A percentile compares a stretch with the other conserved stretches of the same genome.
phyloP scores from a whole-genome alignment of 2,113 vertebrate genomes.

The Willisornis vidua region DNA sequence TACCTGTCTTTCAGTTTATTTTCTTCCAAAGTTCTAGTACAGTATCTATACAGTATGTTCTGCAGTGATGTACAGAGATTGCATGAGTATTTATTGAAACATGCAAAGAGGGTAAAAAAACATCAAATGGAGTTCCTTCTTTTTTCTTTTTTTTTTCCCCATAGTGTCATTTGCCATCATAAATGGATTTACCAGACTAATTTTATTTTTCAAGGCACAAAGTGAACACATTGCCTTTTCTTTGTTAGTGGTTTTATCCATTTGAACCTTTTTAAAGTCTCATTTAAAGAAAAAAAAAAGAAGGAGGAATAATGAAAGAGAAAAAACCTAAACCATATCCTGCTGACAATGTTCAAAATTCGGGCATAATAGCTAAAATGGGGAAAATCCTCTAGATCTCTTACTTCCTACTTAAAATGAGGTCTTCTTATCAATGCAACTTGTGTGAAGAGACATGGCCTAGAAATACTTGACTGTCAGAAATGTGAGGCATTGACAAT shows the following conservation, averaged over 20 bases:
- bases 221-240: not conserved
- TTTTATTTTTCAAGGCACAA: not conserved
- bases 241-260: not conserved
- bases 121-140: not conserved
- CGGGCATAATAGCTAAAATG: not conserved
- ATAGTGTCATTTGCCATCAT: not conserved
- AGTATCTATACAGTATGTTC: not conserved
- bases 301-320: not conserved
- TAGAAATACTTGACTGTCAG: not conserved
- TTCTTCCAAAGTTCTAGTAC: not conserved
- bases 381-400: conserved; percentile 36
- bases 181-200: not conserved
- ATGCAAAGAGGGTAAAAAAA: not conserved
- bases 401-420: conserved; percentile 17
- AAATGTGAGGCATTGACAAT: not conserved
- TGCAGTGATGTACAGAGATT: not conserved
- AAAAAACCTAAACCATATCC: conserved; percentile 7
- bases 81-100: not conserved
- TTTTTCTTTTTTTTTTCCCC: not conserved
- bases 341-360: conserved; percentile 13
- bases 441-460: not conserved
- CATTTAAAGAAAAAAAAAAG: not conserved
- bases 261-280: not conserved
- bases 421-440: not conserved
- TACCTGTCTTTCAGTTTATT: not conserved